These are phyloP conservation scores for Onchidella celtica DNA, from an alignment of 2,888 invertebrate genomes.

Conservation along the genomic window DNA sequence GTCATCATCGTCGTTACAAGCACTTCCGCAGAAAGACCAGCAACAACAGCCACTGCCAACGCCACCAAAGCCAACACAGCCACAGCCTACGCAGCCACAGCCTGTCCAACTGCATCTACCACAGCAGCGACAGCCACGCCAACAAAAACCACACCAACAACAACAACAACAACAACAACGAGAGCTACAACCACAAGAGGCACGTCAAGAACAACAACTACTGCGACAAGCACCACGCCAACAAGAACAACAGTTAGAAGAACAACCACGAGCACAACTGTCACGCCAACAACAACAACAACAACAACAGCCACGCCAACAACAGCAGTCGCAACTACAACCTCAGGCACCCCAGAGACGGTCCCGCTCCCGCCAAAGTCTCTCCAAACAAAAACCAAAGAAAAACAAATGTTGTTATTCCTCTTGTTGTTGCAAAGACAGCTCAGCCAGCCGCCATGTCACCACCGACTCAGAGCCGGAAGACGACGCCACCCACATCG, in stretches of 20 bases:
- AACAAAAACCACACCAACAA: neutral
- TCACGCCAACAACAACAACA: constrained; percentile 6
- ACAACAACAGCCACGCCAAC: too few relatives aligned
- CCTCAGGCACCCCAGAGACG: too few relatives aligned
- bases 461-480: neutral
- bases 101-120: neutral
- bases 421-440: neutral
- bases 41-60: neutral
- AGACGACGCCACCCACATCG: constrained; percentile 45
- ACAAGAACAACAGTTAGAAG: constrained; percentile 16
- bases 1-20: neutral
- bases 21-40: neutral
- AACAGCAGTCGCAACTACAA: neutral
- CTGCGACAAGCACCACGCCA: neutral
- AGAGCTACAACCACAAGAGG: neutral
- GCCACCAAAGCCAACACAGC: neutral
- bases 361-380: neutral
- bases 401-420: neutral
- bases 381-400: neutral
- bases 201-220: neutral
- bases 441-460: neutral
- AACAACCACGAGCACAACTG: too few relatives aligned
- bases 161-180: neutral
- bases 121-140: neutral
- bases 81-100: too few relatives aligned